Conservation (phyloP, 1,140 invertebrate genomes). For the Heterodera schachtii region DNA sequence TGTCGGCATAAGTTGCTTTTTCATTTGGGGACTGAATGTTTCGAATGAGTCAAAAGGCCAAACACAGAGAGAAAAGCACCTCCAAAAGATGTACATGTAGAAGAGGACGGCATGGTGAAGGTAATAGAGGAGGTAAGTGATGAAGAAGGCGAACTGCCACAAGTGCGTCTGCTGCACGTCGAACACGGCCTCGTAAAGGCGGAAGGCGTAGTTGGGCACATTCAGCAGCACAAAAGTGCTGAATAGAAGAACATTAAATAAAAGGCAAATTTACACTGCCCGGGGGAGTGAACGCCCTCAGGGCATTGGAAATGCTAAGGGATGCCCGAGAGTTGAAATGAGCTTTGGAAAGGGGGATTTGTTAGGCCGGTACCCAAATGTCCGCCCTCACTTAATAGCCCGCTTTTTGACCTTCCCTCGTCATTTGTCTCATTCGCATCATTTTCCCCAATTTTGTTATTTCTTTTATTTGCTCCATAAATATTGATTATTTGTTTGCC, state of each 20-base stretch:
- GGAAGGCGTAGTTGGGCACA: slow-evolving; percentile 62
- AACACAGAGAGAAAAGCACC: slow-evolving; percentile 21
- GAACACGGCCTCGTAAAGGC: slow-evolving; percentile 53
- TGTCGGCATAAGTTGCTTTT: slow-evolving; percentile 64
- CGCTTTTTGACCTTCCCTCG: no score
- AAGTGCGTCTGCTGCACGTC: slow-evolving; percentile 35
- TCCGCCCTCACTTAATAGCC: background rate
- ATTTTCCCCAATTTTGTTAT: no score
- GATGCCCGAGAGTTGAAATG: no score
- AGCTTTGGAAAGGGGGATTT: no score
- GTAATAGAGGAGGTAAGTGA: slow-evolving; percentile 64
- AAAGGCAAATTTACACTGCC: no score
- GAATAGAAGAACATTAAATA: background rate
- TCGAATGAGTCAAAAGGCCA: slow-evolving; percentile 3
- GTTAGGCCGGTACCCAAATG: no score
- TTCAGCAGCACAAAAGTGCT: slow-evolving; percentile 65
- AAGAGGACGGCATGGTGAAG: slow-evolving; percentile 63
- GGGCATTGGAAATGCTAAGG: no score
- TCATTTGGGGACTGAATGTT: slow-evolving; percentile 63
- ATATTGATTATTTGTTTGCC: no score
- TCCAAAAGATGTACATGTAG: slow-evolving; percentile 65
- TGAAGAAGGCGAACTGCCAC: slow-evolving; percentile 57
- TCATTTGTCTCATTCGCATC: no score
- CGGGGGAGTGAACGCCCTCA: slow-evolving; percentile 16
- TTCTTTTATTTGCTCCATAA: no score